Evolutionary conservation across 2,888 invertebrate species (phyloP).

Genomic region (Enchytraeus crypticus): DNA sequence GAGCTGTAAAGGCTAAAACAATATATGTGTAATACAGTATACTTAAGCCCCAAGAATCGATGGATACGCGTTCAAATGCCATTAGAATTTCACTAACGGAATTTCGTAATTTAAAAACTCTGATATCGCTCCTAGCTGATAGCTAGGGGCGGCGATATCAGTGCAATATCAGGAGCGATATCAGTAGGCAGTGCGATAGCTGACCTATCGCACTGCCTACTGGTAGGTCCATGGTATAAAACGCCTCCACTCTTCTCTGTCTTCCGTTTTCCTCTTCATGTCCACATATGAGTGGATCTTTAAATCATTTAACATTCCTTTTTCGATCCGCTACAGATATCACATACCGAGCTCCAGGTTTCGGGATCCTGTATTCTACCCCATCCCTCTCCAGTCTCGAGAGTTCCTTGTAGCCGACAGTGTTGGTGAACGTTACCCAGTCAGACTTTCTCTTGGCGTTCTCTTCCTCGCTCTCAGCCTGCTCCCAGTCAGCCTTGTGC

Average conservation of each 20-base stretch:
- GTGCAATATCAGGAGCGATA: background rate
- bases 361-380: constrained; percentile 36
- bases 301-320: background rate
- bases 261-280: too few relatives aligned
- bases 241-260: too few relatives aligned
- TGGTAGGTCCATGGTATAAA: too few relatives aligned
- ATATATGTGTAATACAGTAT: too few relatives aligned
- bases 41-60: too few relatives aligned
- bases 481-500: constrained; percentile 39
- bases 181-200: background rate
- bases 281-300: too few relatives aligned
- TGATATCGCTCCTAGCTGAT: background rate
- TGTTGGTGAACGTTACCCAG: constrained; percentile 36
- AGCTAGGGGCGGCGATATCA: background rate
- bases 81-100: too few relatives aligned
- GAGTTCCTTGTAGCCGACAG: constrained; percentile 37
- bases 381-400: constrained; percentile 32
- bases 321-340: too few relatives aligned
- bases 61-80: too few relatives aligned
- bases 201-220: background rate
- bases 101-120: too few relatives aligned
- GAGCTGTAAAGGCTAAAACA: too few relatives aligned
- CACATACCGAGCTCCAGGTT: constrained; percentile 36
- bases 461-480: constrained; percentile 36
- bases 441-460: constrained; percentile 29